phyloP scores from a whole-genome alignment of 2,888 invertebrate species.

The Gnatocerus cornutus region DNA sequence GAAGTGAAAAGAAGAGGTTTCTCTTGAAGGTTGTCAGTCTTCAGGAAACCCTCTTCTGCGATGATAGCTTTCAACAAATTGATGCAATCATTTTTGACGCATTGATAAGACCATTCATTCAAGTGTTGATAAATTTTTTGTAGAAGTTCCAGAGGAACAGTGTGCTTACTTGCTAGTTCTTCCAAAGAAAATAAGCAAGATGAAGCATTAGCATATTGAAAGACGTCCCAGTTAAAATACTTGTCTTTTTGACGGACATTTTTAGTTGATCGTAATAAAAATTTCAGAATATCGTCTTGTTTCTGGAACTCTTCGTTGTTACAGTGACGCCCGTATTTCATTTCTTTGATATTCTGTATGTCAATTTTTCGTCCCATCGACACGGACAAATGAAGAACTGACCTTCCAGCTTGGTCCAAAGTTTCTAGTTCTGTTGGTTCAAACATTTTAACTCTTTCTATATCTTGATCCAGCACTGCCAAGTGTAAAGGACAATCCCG shows the following conservation, averaged over 20 bases:
- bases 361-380: not conserved
- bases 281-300: not conserved
- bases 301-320: not conserved
- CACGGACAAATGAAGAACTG: not conserved
- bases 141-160: too few species aligned
- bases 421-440: too few species aligned
- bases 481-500: not conserved
- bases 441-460: not conserved
- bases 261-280: not conserved
- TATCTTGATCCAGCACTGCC: slow-evolving; percentile 1
- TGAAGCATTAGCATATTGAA: not conserved
- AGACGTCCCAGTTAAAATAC: not conserved
- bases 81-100: not conserved
- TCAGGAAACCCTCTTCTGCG: not conserved
- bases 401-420: slow-evolving; percentile 1
- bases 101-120: not conserved
- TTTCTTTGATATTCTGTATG: too few species aligned
- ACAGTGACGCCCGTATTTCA: not conserved
- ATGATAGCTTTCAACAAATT: not conserved
- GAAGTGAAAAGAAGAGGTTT: not conserved
- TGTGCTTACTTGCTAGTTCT: not conserved
- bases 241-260: not conserved
- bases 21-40: not conserved
- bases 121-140: too few species aligned
- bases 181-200: not conserved